These are phyloP conservation scores for Metalampra italica DNA, from an alignment of 2,888 invertebrate genomes.

Conservation along the genomic window DNA sequence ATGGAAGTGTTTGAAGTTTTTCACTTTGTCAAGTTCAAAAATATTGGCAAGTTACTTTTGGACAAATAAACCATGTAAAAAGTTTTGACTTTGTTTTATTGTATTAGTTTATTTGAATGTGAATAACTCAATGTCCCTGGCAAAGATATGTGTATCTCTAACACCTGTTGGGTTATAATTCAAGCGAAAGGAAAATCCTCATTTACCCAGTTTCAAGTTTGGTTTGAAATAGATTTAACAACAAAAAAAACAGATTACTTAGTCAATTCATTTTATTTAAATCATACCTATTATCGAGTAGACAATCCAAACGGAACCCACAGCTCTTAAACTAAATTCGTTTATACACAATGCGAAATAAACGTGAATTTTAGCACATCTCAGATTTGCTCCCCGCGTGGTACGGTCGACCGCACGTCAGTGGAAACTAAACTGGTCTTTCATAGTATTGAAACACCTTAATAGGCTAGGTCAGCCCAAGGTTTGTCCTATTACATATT, in stretches of 20 bases:
- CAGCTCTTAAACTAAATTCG: slow-evolving; percentile 35
- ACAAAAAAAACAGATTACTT: slow-evolving; percentile 17
- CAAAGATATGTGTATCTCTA: too few species aligned
- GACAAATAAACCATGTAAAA: slow-evolving; percentile 57
- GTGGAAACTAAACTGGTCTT: too few species aligned
- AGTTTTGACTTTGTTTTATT: slow-evolving; percentile 35
- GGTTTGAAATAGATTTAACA: background rate
- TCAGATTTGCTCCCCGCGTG: too few species aligned
- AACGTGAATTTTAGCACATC: background rate
- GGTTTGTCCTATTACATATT: too few species aligned
- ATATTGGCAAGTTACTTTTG: slow-evolving; percentile 56
- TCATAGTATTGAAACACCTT: too few species aligned
- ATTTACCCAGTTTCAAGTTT: too few species aligned
- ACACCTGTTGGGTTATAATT: too few species aligned
- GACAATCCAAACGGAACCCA: slow-evolving; percentile 27
- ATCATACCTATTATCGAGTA: slow-evolving; percentile 28
- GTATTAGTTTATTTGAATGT: too few species aligned
- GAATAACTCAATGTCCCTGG: too few species aligned
- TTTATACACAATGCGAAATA: slow-evolving; percentile 41
- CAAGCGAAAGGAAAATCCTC: too few species aligned
- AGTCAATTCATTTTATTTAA: slow-evolving; percentile 41
- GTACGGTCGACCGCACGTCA: too few species aligned
- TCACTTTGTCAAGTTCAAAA: slow-evolving; percentile 51
- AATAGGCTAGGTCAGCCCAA: too few species aligned
- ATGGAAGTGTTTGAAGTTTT: slow-evolving; percentile 45